Percentiles rank a stretch among this genome's conserved stretches.
Evolutionary conservation across 1,140 invertebrate genomes (phyloP).

Genomic region (Luehdorfia chinensis): DNA sequence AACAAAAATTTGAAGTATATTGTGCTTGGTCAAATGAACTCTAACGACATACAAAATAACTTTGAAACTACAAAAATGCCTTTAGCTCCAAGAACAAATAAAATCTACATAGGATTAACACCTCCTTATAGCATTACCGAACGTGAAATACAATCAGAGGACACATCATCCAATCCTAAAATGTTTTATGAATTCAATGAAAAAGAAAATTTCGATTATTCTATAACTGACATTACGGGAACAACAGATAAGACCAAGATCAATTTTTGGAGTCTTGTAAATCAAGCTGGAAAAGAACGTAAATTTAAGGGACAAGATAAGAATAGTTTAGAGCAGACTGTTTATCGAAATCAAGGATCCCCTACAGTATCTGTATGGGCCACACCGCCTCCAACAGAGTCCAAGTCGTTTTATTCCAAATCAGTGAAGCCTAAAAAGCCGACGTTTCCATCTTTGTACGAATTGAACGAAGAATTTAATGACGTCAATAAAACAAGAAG

Average conservation of each 20-base stretch:
- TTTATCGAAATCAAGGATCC: too few species aligned
- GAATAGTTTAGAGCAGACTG: too few species aligned
- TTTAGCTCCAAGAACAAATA: conserved; percentile 21
- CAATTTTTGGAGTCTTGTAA: conserved; percentile 43
- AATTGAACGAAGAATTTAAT: conserved; percentile 22
- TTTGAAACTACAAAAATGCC: conserved; percentile 18
- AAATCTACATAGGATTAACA: conserved; percentile 37
- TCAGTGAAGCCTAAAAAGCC: conserved; percentile 16
- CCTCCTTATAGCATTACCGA: conserved; percentile 38
- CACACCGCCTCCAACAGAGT: not conserved
- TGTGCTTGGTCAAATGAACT: conserved; percentile 35
- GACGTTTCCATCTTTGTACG: conserved; percentile 19
- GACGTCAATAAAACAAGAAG: not conserved
- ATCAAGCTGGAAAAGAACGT: conserved; percentile 25
- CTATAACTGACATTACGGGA: conserved; percentile 9
- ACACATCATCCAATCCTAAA: conserved; percentile 19
- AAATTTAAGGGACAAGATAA: too few species aligned
- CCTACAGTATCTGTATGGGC: not conserved
- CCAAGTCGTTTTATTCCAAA: conserved; percentile 18
- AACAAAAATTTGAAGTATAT: conserved; percentile 40
- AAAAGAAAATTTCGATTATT: conserved; percentile 35
- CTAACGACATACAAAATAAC: conserved; percentile 16
- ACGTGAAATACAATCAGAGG: conserved; percentile 34
- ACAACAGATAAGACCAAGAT: conserved; percentile 29
- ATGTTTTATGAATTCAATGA: conserved; percentile 20